Evolutionary conservation across 2,113 vertebrate species (phyloP).

Genomic region (Cyanistes caeruleus): DNA sequence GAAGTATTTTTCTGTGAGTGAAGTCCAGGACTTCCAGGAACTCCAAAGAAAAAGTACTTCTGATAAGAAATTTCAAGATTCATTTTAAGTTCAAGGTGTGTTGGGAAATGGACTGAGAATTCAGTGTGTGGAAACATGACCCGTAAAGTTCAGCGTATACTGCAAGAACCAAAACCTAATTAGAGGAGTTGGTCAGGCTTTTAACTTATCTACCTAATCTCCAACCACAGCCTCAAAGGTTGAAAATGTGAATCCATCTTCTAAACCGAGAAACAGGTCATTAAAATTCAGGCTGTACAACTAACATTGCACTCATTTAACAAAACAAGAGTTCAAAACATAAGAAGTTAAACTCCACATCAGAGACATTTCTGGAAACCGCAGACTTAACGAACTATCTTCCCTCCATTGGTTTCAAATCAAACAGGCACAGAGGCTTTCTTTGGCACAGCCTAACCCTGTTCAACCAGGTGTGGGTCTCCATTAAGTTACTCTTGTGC

Average conservation of each 20-base stretch:
- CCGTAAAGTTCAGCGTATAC: not conserved
- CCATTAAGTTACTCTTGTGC: not conserved
- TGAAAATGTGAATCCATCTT: not conserved
- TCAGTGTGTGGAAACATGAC: not conserved
- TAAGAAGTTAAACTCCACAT: not conserved
- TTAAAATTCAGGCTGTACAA: slow-evolving; percentile 11
- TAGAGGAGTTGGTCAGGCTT: not conserved
- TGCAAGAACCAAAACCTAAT: slow-evolving; percentile 19
- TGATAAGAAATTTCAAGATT: not conserved
- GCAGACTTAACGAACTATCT: not conserved
- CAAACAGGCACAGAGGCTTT: slow-evolving; percentile 2
- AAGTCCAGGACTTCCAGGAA: not conserved
- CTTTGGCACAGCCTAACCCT: not conserved
- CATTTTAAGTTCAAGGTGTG: not conserved
- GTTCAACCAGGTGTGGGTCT: not conserved
- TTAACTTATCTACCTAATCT: not conserved
- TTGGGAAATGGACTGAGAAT: not conserved
- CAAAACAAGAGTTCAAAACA: not conserved
- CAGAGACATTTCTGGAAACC: slow-evolving; percentile 28
- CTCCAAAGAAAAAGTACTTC: not conserved
- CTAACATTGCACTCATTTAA: slow-evolving; percentile 8
- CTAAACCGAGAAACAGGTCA: not conserved
- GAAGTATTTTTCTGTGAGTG: not conserved
- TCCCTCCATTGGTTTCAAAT: not conserved
- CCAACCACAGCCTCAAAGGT: not conserved